Evolutionary conservation across 2,113 vertebrate genomes (phyloP), one percentile per base, ranked within the genome.

Genomic region (Etheostoma cragini): DNA sequence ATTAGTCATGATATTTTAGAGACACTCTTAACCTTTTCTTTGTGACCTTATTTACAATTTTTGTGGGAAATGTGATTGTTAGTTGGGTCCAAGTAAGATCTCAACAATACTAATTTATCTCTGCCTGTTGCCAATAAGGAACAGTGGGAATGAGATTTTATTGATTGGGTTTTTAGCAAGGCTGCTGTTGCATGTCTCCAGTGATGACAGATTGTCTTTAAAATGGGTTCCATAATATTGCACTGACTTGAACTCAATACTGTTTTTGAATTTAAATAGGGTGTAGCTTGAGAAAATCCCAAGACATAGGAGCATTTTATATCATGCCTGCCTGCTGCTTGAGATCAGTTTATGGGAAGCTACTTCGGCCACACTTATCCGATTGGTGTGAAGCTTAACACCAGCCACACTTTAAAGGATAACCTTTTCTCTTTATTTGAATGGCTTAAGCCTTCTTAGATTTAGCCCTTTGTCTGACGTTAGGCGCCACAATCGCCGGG

Each of bases 361-460:
- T 66, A 78, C 68, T 87, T 83, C 63, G 38, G 56, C 57, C 70
- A 58, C 47, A 74, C 81, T 91, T 90, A 90, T 93, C 88, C 89
- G 91, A 93, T 94, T 89, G 81, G 65, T 82, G 56, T 82, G 80
- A 83, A 85, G 86, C 73, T 79, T 69, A 76, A 81, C 24, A 33
- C 50, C 53, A 61, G 77, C 54, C 58, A 78, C 56, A 54, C 64
- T 86, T 83, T 92, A 77, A 75, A 70, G 74, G 54, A 42, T 42
- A 42, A 10, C 69, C 35, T 85, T 87, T 81, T 64, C 76, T 84
- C 78, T 90, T 76, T 81, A 69, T 91, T 86, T 87, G 78, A 92
- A 90, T 80, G 66, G 73, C 77, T 91, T 89, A 90, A 86, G 83
- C 52, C 80, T 54, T 45, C 84, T 93, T 88, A 84, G 69, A 65